phyloP scores from a whole-genome alignment of 2,888 invertebrate species.

The Argyresthia albistria region DNA sequence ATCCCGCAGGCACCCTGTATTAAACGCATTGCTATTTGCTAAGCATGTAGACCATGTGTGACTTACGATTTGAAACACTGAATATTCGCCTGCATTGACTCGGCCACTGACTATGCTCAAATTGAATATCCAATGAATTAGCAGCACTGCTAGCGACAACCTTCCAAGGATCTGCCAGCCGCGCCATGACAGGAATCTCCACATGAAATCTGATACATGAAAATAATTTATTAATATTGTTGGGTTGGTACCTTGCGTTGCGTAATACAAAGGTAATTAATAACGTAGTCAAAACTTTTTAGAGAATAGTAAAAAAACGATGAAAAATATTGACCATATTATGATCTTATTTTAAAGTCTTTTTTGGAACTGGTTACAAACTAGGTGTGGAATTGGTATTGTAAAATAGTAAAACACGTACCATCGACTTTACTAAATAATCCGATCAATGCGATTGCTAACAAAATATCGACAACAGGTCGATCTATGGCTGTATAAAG shows the following conservation, averaged over 20 bases:
- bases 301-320: no score
- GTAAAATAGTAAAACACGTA: background rate
- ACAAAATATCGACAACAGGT: conserved; percentile 21
- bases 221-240: no score
- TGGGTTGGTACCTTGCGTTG: no score
- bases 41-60: no score
- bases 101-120: conserved; percentile 21
- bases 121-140: conserved; percentile 34
- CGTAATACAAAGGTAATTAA: no score
- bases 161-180: conserved; percentile 35
- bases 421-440: background rate
- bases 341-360: no score
- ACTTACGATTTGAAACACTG: background rate
- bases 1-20: no score
- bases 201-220: background rate
- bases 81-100: conserved; percentile 1
- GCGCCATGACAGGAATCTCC: conserved; percentile 36
- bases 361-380: no score
- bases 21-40: no score
- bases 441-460: background rate
- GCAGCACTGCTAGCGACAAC: conserved; percentile 35
- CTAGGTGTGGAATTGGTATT: background rate
- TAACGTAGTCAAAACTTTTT: no score
- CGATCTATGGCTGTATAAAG: conserved; percentile 34
- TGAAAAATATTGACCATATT: no score